Evolutionary conservation across 2,797 vertebrate genomes (phyloP).

Genomic region (Enteromius unitaeniatus): DNA sequence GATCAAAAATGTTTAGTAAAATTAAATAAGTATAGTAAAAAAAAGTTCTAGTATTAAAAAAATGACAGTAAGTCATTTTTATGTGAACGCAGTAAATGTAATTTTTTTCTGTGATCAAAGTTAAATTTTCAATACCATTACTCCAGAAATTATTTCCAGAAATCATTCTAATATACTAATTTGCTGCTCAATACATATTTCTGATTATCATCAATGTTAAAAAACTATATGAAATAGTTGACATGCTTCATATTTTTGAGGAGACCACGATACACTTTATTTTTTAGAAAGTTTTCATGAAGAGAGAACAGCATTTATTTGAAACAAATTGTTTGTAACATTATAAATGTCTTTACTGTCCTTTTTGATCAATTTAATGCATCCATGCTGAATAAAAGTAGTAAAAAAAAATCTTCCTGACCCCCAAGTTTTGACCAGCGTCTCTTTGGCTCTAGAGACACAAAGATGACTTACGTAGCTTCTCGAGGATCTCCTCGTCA

Average conservation of each 20-base stretch:
- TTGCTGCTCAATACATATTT: background rate
- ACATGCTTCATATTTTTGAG: background rate
- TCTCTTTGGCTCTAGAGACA: background rate
- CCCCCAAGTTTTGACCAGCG: too few relatives aligned
- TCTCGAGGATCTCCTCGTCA: slow-evolving; percentile 96
- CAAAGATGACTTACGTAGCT: slow-evolving; percentile 83
- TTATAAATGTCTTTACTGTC: background rate
- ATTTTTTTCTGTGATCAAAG: background rate
- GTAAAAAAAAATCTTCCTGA: background rate
- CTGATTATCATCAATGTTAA: background rate
- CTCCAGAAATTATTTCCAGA: background rate
- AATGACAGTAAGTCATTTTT: background rate
- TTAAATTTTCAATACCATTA: background rate
- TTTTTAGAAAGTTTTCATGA: background rate
- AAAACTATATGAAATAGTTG: too few relatives aligned
- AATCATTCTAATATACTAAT: background rate
- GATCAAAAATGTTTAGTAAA: background rate
- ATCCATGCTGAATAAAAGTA: background rate
- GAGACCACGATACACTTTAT: background rate
- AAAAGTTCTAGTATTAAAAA: background rate
- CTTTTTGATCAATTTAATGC: background rate
- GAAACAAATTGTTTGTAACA: background rate
- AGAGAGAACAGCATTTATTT: background rate
- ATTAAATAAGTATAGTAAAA: too few relatives aligned
- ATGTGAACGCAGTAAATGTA: background rate